These are phyloP conservation scores for Buphagus erythrorhynchus DNA, from an alignment of 2,797 vertebrate genomes.

Conservation along the genomic window DNA sequence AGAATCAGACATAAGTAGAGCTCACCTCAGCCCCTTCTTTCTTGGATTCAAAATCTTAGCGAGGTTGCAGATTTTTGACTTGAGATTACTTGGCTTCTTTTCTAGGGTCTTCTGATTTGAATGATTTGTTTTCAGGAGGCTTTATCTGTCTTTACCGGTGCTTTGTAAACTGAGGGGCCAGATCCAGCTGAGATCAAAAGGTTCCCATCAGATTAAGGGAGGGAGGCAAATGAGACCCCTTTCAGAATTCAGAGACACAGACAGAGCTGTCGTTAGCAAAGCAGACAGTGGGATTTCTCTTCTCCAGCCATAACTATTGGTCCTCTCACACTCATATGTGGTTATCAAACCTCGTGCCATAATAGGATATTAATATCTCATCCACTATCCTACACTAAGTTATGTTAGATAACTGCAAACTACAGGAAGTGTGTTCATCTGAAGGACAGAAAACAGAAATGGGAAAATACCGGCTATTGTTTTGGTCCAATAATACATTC, in stretches of 20 bases:
- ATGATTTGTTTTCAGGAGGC: slow-evolving; percentile 16
- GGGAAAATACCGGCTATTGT: not conserved
- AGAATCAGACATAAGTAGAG: not conserved
- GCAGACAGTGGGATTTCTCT: slow-evolving; percentile 56
- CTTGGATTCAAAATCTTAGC: not conserved
- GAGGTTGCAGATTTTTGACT: not conserved
- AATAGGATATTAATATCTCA: not conserved
- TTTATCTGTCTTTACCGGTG: slow-evolving; percentile 47
- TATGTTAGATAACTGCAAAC: not conserved
- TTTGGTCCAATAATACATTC: not conserved
- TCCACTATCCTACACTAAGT: not conserved
- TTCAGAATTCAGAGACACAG: slow-evolving; percentile 1
- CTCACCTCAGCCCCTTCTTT: not conserved
- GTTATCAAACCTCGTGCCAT: slow-evolving; percentile 15
- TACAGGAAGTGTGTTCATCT: not conserved
- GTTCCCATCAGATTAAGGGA: slow-evolving; percentile 48
- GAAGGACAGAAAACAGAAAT: not conserved
- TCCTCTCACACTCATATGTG: slow-evolving; percentile 1
- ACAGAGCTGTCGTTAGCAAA: slow-evolving; percentile 55
- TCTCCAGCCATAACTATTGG: not conserved
- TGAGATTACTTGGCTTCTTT: not conserved
- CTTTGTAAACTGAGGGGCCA: slow-evolving; percentile 47
- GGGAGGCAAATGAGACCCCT: slow-evolving; percentile 6
- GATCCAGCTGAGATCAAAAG: slow-evolving; percentile 70
- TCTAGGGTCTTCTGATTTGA: not conserved